Base-by-base conservation (phyloP, 1,140 invertebrate genomes). In the Trichonephila clavipes region DNA sequence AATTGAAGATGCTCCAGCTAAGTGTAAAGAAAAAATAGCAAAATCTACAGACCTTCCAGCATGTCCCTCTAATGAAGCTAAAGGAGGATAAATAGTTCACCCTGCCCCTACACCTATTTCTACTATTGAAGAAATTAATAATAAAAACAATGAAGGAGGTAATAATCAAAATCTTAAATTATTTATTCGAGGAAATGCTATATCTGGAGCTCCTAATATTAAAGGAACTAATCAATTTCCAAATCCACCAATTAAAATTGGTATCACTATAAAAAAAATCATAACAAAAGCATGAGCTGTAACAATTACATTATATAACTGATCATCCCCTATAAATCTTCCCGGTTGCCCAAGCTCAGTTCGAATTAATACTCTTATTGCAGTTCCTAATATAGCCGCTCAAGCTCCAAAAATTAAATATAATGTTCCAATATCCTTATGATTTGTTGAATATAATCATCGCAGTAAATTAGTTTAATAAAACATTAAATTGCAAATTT, bases 241-340 rank as follows among this genome's bases (percentile, higher is more conserved):
- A 96, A 98, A 97, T 95, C 97, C 97, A 81, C 97, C 97, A 96
- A 98, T 97, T 96, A 97, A 96, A 95, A 97, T 96, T 86, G 97
- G 97, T 96, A 98, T 97, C 93, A 98, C 97, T 96, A 97, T 97
- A 96, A 97, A 97, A 96, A 98, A 98, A 97, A 97, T 97, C 97
- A 97, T 98, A 95, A 97, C 95, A 96, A 98, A 97, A 94, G 97
- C 97, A 96, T 98, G 97, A 10, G 96, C 96, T 16, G 97, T 98
- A 28, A 98, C 96, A 95, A 97, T 96, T 91, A 96, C 96, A 96
- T 97, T 97, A 96, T 97, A 97, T 95, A 97, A 96, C 96, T 97
- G 96, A 95, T 97, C 96, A 96, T 97, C 96, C 66, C 96, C 96
- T 96, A 97, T 97, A 95, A 97, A 96, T 81, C 95, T 95, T 59